Percentiles rank a stretch among this genome's conserved stretches.
Evolutionary conservation across 2,888 invertebrate genomes (phyloP).

Genomic region (Crepidodera aurea): DNA sequence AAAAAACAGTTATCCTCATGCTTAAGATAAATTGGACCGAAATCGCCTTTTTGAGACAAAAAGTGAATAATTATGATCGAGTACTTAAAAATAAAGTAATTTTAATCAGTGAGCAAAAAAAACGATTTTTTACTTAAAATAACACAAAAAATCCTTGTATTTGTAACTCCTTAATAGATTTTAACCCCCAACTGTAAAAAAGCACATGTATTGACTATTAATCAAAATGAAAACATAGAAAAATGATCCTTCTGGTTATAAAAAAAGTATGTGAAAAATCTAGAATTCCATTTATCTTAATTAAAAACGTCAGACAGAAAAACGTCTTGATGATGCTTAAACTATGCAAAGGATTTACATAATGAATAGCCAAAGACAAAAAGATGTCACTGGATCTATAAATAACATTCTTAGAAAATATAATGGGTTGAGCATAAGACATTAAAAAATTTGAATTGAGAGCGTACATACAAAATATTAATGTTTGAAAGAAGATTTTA

Average conservation of each 20-base stretch:
- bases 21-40: too few species aligned
- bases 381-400: constrained; percentile 1
- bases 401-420: constrained; percentile 14
- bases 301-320: constrained; percentile 18
- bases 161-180: too few species aligned
- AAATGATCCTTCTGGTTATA: background rate
- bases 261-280: constrained; percentile 1
- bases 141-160: too few species aligned
- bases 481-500: too few species aligned
- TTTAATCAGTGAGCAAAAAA: too few species aligned
- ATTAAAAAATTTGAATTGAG: too few species aligned
- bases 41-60: too few species aligned
- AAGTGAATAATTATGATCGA: too few species aligned
- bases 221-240: constrained; percentile 10
- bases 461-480: too few species aligned
- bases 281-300: constrained; percentile 20
- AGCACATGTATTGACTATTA: constrained; percentile 13
- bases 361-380: constrained; percentile 17
- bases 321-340: constrained; percentile 7
- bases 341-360: constrained; percentile 9
- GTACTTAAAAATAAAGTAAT: too few species aligned
- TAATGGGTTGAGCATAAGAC: background rate
- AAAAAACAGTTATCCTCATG: too few species aligned
- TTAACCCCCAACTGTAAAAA: background rate
- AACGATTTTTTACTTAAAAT: too few species aligned